These are phyloP conservation scores for Acronicta alni DNA, from an alignment of 2,888 invertebrate genomes.

Conservation along the genomic window DNA sequence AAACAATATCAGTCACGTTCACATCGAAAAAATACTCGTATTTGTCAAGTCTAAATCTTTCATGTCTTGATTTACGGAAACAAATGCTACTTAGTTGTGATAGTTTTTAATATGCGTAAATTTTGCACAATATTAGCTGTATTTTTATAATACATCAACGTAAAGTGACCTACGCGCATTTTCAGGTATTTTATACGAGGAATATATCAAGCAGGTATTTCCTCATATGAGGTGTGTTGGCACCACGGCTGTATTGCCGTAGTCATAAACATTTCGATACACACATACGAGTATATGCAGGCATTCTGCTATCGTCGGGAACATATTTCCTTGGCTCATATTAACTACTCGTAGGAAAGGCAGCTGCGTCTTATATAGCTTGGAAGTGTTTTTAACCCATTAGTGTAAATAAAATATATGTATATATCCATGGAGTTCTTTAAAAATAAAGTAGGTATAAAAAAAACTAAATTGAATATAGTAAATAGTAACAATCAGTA, in stretches of 20 bases:
- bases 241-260: conserved; percentile 31
- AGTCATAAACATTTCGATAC: conserved; percentile 37
- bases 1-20: conserved; percentile 24
- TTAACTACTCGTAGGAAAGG: conserved; percentile 18
- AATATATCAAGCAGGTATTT: conserved; percentile 33
- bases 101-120: too few relatives aligned
- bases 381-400: neutral
- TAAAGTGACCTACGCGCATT: neutral
- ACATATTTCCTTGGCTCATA: conserved; percentile 29
- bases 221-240: conserved; percentile 33
- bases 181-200: conserved; percentile 14
- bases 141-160: neutral
- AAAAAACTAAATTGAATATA: too few relatives aligned
- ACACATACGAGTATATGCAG: conserved; percentile 33
- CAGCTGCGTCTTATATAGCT: conserved; percentile 21
- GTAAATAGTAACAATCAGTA: too few relatives aligned
- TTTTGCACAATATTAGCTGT: neutral
- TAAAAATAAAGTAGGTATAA: too few relatives aligned
- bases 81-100: too few relatives aligned
- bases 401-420: neutral
- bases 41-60: conserved; percentile 50
- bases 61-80: too few relatives aligned
- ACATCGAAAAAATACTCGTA: conserved; percentile 31
- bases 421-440: too few relatives aligned
- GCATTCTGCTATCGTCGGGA: conserved; percentile 33